Evolutionary conservation across 2,888 invertebrate species (phyloP), one percentile per base, ranked within the genome.

Genomic region (Plagodis dolabraria): DNA sequence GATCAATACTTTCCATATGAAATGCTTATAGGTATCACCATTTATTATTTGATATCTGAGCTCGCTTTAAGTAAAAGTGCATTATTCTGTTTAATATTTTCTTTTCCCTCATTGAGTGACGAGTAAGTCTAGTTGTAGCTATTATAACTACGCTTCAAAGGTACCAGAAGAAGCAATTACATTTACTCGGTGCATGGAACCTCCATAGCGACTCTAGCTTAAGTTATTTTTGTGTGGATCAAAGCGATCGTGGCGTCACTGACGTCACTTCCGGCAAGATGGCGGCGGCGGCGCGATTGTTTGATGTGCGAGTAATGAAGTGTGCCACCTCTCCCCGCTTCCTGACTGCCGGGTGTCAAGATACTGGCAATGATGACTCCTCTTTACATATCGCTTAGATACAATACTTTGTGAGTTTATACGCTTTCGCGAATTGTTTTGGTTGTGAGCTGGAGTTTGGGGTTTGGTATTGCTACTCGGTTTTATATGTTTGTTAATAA

Each of bases 241-340:
- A 91, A 91, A 92, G 91, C 83, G 85, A 89, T 86, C 80, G 83
- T 71, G 75, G 75, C 74, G 85, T 83, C 86, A 83, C 78, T 86
- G 86, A 88, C 83, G 85, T 88, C 86, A 89, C 87, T 86, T 92
- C 92, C 92, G 89, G 79, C 85, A 89, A 91, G 91, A 91, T 91
- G 92, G 90, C 89, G 90, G 82, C 85, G 80, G 75, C 77, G 77
- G 79, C 76, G 75, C 84, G 88, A 91, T 93, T 93, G 93, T 93
- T 92, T 92, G 92, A 92, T 89, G 89, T 87, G 84, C 86, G 87
- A 87, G 92, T 93, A 93, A 93, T 93, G 93, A 93, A 93, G 92
- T 92, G 86, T 89, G 87, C 85, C 87, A 86, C 82, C 85, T 85
- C 89, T 85, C 87, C 60, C 82, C 81, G 83, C 80, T 86, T 88